Evolutionary conservation across 2,797 vertebrate species (phyloP), one percentile per base, ranked within the genome.

Genomic region (Rousettus madagascariensis): DNA sequence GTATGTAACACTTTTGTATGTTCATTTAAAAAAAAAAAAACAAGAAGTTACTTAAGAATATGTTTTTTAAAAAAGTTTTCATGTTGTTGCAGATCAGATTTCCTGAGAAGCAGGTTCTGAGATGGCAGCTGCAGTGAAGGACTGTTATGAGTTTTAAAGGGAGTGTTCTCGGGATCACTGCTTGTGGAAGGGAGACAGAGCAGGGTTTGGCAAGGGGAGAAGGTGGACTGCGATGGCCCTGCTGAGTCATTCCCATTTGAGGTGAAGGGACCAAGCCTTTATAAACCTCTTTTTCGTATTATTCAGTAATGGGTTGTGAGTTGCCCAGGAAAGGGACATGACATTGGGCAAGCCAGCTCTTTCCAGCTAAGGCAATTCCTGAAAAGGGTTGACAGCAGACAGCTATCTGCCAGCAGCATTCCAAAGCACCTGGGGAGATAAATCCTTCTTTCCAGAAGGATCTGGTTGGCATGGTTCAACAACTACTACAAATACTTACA

Each of bases 21-120:
- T 90, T 85, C 8, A 11, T 71, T 95, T 94, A 65, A 5, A 3
- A 65, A 4, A 3, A 13, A 46, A 46, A 46, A 46, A 46, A 46
- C 46, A 55, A 86, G 36, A 77, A 83, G 24, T 92, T 90, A 49
- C 77, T 90, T 66, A 63, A 87, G 59, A 92, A 92, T 36, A 28
- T 26, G 0, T 0, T 9, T 55, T 51, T 78, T 89, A 59, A 33
- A 66, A 30, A 46, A 55, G 22, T 85, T 68, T 83, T 41, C 24
- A 26, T 68, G 55, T 86, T 89, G 24, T 46, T 84, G 6, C n/a
- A 63, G 26, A 24, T 80, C 22, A 51, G 10, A 53, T 83, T 79
- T 72, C n/a, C 24, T 49, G 43, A 24, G n/a, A 30, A 65, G 19
- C 41, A 86, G 69, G 46, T 55, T 28, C 75, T 93, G n/a, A 90